A percentile compares a stretch with the other conserved stretches of the same genome.
phyloP scores from a whole-genome alignment of 2,888 invertebrate genomes.

The Hipparchia sbordonii region DNA sequence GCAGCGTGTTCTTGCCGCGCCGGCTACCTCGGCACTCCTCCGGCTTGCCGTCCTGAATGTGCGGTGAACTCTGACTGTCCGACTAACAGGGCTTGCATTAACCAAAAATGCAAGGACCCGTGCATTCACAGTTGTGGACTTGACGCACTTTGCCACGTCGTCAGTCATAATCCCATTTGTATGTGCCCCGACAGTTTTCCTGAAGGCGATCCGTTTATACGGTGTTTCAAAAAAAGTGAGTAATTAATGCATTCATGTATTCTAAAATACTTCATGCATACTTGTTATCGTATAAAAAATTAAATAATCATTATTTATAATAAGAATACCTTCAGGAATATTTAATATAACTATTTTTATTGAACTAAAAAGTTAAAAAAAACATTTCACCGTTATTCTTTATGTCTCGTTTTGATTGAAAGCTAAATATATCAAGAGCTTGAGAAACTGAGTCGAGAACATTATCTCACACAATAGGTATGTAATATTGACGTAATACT shows the following conservation, averaged over 20 bases:
- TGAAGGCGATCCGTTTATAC: constrained; percentile 90
- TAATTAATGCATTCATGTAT: constrained; percentile 4
- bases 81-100: constrained; percentile 88
- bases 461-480: background rate
- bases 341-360: too few species aligned
- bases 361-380: too few species aligned
- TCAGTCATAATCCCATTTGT: constrained; percentile 91
- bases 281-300: too few species aligned
- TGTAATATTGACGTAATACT: background rate
- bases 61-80: constrained; percentile 90
- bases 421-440: too few species aligned
- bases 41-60: constrained; percentile 89
- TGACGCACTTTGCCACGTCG: constrained; percentile 89
- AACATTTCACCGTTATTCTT: too few species aligned
- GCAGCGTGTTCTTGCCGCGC: constrained; percentile 89
- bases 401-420: too few species aligned
- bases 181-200: constrained; percentile 86
- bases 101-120: constrained; percentile 89
- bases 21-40: constrained; percentile 88
- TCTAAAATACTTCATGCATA: background rate
- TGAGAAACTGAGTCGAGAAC: background rate
- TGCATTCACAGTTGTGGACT: constrained; percentile 90
- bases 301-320: too few species aligned
- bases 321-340: too few species aligned
- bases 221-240: constrained; percentile 82